Evolutionary conservation across 1,140 invertebrate genomes (phyloP), one percentile per base, ranked within the genome.

Genomic region (Pseudobourletiella spinata): DNA sequence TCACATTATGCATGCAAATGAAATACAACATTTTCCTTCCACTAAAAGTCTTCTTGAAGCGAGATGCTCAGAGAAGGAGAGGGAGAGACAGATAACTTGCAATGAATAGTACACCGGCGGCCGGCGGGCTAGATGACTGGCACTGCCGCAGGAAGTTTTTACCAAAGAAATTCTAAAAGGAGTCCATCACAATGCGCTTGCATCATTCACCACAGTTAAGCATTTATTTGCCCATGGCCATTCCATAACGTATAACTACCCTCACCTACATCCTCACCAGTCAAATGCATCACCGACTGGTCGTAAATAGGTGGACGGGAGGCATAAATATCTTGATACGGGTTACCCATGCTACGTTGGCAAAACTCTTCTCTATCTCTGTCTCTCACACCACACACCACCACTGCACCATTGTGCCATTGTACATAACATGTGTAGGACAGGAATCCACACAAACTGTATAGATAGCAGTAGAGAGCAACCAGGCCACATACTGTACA

Each of bases 1-100:
- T 59, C 50, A 64, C 57, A 64, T 64, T 64, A 64, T 64, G 57
- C 57, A 64, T 64, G 63, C 63, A 64, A 64, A 64, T 64, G 63
- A 63, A 63, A 58, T 63, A 52, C 57, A 59, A 11, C 18, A 2
- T 22, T 50, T 57, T 42, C 35, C 25, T 63, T 56, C 54, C 15
- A 43, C 26, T 24, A 54, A 16, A 54, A 14, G 16, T 26, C 29
- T 54, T 54, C 29, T 22, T 11, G 18, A 48, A 22, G 11, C 11
- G 6, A 18, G 22, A 6, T 48, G 44, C 11, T 15, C 44, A 22
- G 22, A 48, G 44, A 22, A 22, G 20, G 50, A 52, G 50, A 52
- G 50, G 28, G 25, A 52, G 50, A 52, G 20, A 11, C 14, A 20
- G 24, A 54, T 39, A n/a, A n/a, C n/a, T n/a, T n/a, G n/a, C n/a